A percentile compares a stretch with the other conserved stretches of the same genome.
Conservation (phyloP, 2,888 invertebrate genomes). For the Pammene aurita region DNA sequence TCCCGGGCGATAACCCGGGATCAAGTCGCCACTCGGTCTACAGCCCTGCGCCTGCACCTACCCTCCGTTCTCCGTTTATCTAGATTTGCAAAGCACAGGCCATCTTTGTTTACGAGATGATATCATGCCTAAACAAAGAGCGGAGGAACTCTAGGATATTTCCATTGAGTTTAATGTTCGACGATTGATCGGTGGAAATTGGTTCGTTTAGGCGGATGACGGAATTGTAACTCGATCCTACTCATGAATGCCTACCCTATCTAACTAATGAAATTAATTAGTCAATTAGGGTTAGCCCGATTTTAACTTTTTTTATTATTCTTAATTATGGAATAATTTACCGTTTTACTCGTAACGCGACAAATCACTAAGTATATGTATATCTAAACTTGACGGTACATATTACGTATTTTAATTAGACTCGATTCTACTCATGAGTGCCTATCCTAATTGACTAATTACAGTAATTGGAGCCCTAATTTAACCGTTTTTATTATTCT, state of each 20-base stretch:
- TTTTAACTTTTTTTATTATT: neutral
- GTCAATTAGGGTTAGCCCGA: too few species aligned
- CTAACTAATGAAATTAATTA: neutral
- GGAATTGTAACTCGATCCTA: neutral
- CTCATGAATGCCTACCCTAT: too few species aligned
- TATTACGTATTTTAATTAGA: too few species aligned
- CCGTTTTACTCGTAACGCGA: too few species aligned
- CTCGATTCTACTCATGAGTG: too few species aligned
- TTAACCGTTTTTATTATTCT: too few species aligned
- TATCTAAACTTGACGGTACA: too few species aligned
- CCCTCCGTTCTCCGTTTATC: slow-evolving; percentile 44
- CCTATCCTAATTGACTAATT: too few species aligned
- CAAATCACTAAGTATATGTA: too few species aligned
- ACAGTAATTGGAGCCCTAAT: too few species aligned
- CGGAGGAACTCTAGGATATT: slow-evolving; percentile 35
- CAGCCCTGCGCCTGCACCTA: slow-evolving; percentile 36
- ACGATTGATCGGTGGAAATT: slow-evolving; percentile 16
- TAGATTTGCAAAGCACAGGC: slow-evolving; percentile 40
- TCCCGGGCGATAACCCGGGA: slow-evolving; percentile 69
- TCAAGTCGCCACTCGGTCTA: slow-evolving; percentile 71
- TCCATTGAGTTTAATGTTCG: slow-evolving; percentile 26
- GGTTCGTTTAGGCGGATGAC: slow-evolving; percentile 12
- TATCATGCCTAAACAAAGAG: slow-evolving; percentile 39
- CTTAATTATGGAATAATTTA: too few species aligned
- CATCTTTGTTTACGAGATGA: slow-evolving; percentile 39